Percentiles rank a stretch among this genome's conserved stretches.
Conservation (phyloP, 2,888 invertebrate species). For the Aromia moschata region DNA sequence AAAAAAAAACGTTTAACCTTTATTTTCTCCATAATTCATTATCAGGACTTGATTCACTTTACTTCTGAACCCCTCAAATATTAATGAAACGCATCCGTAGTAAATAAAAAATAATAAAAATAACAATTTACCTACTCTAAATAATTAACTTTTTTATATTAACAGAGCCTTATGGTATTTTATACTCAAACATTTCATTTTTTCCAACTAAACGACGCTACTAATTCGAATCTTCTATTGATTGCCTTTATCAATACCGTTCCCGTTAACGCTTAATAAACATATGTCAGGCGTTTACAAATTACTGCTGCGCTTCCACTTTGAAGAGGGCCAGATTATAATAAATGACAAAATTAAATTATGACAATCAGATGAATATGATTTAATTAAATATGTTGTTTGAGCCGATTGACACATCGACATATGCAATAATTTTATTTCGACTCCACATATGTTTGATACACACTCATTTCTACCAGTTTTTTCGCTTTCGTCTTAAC, state of each 20-base stretch:
- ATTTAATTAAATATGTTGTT: conserved; percentile 39
- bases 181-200: too few species aligned
- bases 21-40: too few species aligned
- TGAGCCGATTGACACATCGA: conserved; percentile 23
- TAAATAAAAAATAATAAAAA: too few species aligned
- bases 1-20: too few species aligned
- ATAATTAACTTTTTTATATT: too few species aligned
- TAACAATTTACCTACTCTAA: too few species aligned
- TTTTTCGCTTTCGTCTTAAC: conserved; percentile 13
- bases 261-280: conserved; percentile 13
- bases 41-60: too few species aligned
- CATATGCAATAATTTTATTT: conserved; percentile 32
- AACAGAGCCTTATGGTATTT: too few species aligned
- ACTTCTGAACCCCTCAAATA: too few species aligned
- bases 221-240: conserved; percentile 8
- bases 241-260: conserved; percentile 14
- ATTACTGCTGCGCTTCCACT: conserved; percentile 15
- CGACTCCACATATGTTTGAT: conserved; percentile 30
- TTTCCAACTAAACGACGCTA: background rate
- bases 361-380: conserved; percentile 39
- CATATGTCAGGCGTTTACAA: conserved; percentile 21
- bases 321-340: conserved; percentile 22
- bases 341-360: conserved; percentile 40
- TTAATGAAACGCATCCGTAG: too few species aligned
- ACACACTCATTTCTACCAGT: conserved; percentile 15